Percentiles rank a stretch among this genome's conserved stretches.
These are phyloP conservation scores for Troides helena DNA, from an alignment of 2,888 invertebrate genomes.

Conservation along the genomic window DNA sequence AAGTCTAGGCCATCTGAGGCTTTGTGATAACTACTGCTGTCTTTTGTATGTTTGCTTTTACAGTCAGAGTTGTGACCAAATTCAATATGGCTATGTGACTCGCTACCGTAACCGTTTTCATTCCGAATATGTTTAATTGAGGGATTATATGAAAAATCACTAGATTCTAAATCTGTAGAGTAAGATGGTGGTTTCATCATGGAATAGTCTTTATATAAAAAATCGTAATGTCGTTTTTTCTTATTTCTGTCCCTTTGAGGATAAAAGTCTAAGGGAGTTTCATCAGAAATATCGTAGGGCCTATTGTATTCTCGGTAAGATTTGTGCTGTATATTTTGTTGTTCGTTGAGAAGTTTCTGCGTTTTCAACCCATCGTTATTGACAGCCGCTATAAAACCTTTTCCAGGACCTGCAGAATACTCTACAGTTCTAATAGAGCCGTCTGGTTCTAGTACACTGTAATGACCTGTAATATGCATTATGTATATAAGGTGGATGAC, in stretches of 20 bases:
- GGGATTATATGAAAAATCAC: conserved; percentile 67
- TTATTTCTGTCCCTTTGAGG: conserved; percentile 48
- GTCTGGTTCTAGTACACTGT: conserved; percentile 84
- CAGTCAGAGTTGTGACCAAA: conserved; percentile 64
- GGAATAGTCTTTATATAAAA: conserved; percentile 51
- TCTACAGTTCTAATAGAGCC: conserved; percentile 82
- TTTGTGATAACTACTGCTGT: conserved; percentile 51
- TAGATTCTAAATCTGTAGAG: conserved; percentile 59
- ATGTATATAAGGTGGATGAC: neutral
- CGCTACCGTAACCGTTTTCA: conserved; percentile 47
- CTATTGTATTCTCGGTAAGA: conserved; percentile 62
- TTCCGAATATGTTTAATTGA: conserved; percentile 66
- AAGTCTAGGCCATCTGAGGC: conserved; percentile 53
- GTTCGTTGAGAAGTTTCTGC: conserved; percentile 33
- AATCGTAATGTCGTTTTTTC: conserved; percentile 52
- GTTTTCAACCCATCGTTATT: conserved; percentile 67
- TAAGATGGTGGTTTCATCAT: conserved; percentile 55
- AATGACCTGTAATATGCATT: conserved; percentile 71
- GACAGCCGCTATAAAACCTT: conserved; percentile 80
- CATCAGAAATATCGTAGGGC: conserved; percentile 62
- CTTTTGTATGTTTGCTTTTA: conserved; percentile 64
- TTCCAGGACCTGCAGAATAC: conserved; percentile 80
- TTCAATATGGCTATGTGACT: conserved; percentile 62
- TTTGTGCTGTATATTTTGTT: conserved; percentile 53
- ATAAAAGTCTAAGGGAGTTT: conserved; percentile 53